Conservation (phyloP, 2,113 vertebrate species). For the Psilopsiagon aurifrons region DNA sequence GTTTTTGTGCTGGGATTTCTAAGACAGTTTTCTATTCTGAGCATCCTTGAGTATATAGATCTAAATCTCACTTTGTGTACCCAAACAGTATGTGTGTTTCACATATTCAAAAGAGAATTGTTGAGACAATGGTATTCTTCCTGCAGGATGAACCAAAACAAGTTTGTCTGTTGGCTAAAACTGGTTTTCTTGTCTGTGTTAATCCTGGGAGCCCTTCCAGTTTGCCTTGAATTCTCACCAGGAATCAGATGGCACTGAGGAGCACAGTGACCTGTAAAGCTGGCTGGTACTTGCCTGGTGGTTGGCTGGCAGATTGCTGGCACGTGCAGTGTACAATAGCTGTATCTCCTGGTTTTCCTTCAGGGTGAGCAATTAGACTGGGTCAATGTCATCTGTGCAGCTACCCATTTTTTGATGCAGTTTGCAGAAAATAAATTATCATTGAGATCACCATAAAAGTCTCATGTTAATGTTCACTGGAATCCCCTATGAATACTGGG, state of each 20-base stretch:
- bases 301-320: background rate
- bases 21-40: background rate
- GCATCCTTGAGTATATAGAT: background rate
- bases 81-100: rapidly evolving
- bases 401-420: background rate
- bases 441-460: rapidly evolving
- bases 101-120: background rate
- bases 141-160: background rate
- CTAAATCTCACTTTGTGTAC: background rate
- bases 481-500: background rate
- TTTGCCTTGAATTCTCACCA: background rate
- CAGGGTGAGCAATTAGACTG: no score
- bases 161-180: background rate
- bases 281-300: background rate
- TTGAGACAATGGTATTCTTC: background rate
- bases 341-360: background rate
- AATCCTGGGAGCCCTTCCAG: background rate
- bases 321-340: rapidly evolving
- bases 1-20: background rate
- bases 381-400: background rate
- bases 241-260: background rate
- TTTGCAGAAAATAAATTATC: background rate
- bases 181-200: background rate
- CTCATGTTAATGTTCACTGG: background rate
- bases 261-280: rapidly evolving